Evolutionary conservation across 2,797 vertebrate genomes (phyloP), one percentile per base, ranked within the genome.

Genomic region (Argyrosomus regius): DNA sequence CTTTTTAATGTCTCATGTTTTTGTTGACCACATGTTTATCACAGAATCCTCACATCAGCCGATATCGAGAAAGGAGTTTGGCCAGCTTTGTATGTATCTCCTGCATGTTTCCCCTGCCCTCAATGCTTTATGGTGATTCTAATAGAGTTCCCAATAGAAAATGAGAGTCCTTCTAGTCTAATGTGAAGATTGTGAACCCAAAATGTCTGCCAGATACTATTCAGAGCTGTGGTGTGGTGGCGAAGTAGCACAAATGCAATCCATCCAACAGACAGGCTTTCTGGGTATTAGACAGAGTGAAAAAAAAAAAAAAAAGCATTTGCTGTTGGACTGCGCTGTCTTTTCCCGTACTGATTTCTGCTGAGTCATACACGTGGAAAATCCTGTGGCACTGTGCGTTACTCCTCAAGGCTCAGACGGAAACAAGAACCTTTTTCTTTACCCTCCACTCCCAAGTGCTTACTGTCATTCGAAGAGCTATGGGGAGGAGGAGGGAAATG

Each of bases 81-180:
- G 93, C 90, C 89, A 91, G 87, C 90, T 94, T 92, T 94, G 94
- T 95, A 95, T 94, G 94, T 95, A 94, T 92, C 63, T 66, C 72
- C 80, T 88, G 73, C 77, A 88, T 85, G 78, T 87, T 80, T 60
- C 79, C 81, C 80, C 62, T 49, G n/a, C 50, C 82, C 75, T 82
- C 64, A 22, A 24, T 81, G 82, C 72, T 80, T 90, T 13, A 28
- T 80, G 74, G 71, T 88, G 89, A 81, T 91, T 89, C 39, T 72
- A 8, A 72, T 83, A 85, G 67, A 79, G 73, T 26, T 85, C 64
- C 86, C 67, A 59, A 18, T 89, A 87, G 84, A 79, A 75, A 63
- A 67, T 59, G 69, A 78, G 54, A 63, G 64, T 76, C 76, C 52
- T 39, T 58, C 4, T 86, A 76, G 78, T 61, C 46, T 69, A 17